phyloP scores from a whole-genome alignment of 1,140 invertebrate genomes.

The Drosophila parabipectinata region DNA sequence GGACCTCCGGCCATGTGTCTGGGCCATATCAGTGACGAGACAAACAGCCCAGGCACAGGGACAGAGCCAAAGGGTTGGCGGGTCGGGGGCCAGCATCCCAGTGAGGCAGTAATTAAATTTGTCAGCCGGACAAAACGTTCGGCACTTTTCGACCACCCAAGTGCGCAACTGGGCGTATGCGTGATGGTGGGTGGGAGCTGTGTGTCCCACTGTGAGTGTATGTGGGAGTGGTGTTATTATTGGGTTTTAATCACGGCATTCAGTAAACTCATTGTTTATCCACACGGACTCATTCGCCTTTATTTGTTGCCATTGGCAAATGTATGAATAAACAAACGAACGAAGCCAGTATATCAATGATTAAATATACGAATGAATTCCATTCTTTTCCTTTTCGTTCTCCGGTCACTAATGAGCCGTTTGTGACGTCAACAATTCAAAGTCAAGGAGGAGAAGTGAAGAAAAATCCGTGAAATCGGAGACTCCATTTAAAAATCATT shows the following conservation, averaged over 20 bases:
- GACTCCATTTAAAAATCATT: slow-evolving; percentile 81
- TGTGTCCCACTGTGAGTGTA: background rate
- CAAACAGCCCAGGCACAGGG: slow-evolving; percentile 55
- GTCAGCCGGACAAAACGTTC: slow-evolving; percentile 75
- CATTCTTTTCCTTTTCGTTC: slow-evolving; percentile 11
- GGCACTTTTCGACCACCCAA: slow-evolving; percentile 60
- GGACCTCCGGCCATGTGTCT: slow-evolving; percentile 17
- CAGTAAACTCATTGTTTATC: slow-evolving; percentile 40
- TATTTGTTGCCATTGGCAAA: slow-evolving; percentile 21
- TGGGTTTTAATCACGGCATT: slow-evolving; percentile 66
- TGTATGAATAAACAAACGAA: slow-evolving; percentile 34
- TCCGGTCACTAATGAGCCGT: slow-evolving; percentile 62
- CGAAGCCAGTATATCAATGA: slow-evolving; percentile 16
- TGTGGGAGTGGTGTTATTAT: slow-evolving; percentile 31
- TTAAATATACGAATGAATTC: slow-evolving; percentile 10
- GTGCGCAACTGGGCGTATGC: slow-evolving; percentile 69
- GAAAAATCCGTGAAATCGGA: slow-evolving; percentile 68
- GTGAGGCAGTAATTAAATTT: slow-evolving; percentile 77
- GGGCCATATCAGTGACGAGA: slow-evolving; percentile 69
- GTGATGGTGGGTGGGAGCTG: slow-evolving; percentile 44
- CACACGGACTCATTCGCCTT: slow-evolving; percentile 11
- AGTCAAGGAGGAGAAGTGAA: background rate
- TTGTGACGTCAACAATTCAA: slow-evolving; percentile 38
- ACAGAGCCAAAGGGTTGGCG: slow-evolving; percentile 5
- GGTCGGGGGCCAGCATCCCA: background rate